phyloP scores from a whole-genome alignment of 2,113 vertebrate genomes.

The Oophaga pumilio region DNA sequence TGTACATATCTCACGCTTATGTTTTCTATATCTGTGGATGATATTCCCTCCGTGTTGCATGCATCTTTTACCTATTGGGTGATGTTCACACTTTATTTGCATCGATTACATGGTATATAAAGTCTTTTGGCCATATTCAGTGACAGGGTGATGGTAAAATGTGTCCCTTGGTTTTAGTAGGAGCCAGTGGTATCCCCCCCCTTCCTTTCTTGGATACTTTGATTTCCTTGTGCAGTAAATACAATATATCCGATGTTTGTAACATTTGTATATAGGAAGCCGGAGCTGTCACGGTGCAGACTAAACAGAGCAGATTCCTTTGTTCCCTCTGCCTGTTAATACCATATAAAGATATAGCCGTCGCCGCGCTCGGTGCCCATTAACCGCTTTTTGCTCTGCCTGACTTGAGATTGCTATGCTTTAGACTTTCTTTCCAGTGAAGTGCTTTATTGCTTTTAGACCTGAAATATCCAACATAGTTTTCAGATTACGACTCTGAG shows the following conservation, averaged over 20 bases:
- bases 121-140: not conserved
- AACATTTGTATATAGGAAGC: not conserved
- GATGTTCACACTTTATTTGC: not conserved
- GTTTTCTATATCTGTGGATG: not conserved
- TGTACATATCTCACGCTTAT: not conserved
- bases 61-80: not conserved
- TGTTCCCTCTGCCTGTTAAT: slow-evolving; percentile 9
- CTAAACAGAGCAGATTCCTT: slow-evolving; percentile 50
- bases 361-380: not conserved
- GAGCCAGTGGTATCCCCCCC: not conserved
- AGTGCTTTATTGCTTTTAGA: not conserved
- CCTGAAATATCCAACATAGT: not conserved
- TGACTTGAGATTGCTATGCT: not conserved
- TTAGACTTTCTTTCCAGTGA: not conserved
- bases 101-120: not conserved
- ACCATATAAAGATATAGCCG: slow-evolving; percentile 49
- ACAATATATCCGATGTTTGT: not conserved
- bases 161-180: not conserved
- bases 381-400: not conserved
- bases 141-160: not conserved
- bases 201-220: not conserved
- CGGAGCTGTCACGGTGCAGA: slow-evolving; percentile 10
- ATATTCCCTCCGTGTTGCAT: not conserved
- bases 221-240: not conserved
- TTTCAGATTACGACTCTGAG: not conserved